Base-by-base conservation (phyloP, 2,797 vertebrate genomes). In the Yasuhikotakia modesta region DNA sequence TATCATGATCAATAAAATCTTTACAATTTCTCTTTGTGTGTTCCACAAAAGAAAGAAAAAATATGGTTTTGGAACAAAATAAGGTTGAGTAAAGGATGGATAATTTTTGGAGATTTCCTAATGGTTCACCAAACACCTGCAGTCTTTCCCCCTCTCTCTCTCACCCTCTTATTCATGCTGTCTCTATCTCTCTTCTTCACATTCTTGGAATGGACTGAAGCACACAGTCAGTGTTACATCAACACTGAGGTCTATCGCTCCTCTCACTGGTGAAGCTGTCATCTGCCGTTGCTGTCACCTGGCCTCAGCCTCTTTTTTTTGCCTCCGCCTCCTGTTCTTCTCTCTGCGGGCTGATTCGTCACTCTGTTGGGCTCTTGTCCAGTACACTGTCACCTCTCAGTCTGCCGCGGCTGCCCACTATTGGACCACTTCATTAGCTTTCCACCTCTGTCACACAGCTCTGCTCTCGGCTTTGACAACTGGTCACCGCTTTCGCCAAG, bases 381-480 rank as follows among this genome's bases (percentile, higher is more conserved):
- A 87, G 87, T 91, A 78, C 74, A 75, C 83, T 89, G 91, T 93
- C 91, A 93, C 92, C 92, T 92, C 90, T 91, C 89, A 90, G 91
- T 92, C 91, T 69, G 83, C 85, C 90, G 89, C 88, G 87, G 87
- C 91, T 89, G 67, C 90, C 91, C 91, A 79, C 81, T 75, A 90
- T 93, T 91, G 92, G 92, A 91, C 92, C 92, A 92, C 92, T 93
- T 94, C 92, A 94, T 93, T 94, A 94, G 90, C 91, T 92, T 91
- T 92, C 91, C 91, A 92, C 92, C 93, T 92, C 92, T 93, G 92
- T 93, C 91, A 93, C 85, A 86, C 86, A 78, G 76, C 89, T 87
- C 88, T 90, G 92, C 89, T 91, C 90, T 87, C 89, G 88, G 87
- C 89, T 76, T 89, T 92, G 91, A 93, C 90, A 91, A 93, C 90